Base-by-base conservation (phyloP, 2,113 vertebrate species). In the Leuciscus idus region DNA sequence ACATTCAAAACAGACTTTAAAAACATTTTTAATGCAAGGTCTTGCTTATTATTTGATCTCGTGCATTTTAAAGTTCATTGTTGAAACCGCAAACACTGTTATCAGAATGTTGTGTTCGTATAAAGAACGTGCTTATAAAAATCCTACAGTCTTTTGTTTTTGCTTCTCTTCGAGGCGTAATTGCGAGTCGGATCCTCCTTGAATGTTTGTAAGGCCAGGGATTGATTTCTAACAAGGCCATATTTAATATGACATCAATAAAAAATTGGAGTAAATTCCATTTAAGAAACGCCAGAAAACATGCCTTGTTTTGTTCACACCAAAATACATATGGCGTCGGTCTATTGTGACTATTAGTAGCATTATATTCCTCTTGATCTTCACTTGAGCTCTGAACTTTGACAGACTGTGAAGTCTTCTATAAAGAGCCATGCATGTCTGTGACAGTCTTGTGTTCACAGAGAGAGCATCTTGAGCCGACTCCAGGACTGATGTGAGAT, bases 401-500 rank as follows among this genome's bases (percentile, higher is more conserved):
- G 11, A 26, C 17, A 6, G 33, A 61, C 30, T 26, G 36, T 23
- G 21, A 80, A 61, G 23, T 46, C 23, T 7, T 80, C 21, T 80
- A 13, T 28, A 62, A 43, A 43, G 36, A 43, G 36, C 78, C 28
- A 2, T 13, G 23, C 21, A 4, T 43, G 7, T 46, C 4, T 19
- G 4, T 64, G 11, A 39, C 52, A 79, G 77, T 64, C 13, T 81
- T 21, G 57, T 10, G 21, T 78, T n/a, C 3, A 0, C 33, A 33
- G 33, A 83, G 77, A 33, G 33, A 33, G 33, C 33, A 33, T 33
- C 33, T 33, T 33, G 33, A 33, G 33, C 78, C 68, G 68, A 36
- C 52, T 73, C 39, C 80, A 55, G 68, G 85, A 72, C 26, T 36
- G 85, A 59, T 33, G 77, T 50, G 64, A 81, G 81, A 21, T 72